Conservation (phyloP, 2,797 vertebrate species). For the Hafferia zeledoni region DNA sequence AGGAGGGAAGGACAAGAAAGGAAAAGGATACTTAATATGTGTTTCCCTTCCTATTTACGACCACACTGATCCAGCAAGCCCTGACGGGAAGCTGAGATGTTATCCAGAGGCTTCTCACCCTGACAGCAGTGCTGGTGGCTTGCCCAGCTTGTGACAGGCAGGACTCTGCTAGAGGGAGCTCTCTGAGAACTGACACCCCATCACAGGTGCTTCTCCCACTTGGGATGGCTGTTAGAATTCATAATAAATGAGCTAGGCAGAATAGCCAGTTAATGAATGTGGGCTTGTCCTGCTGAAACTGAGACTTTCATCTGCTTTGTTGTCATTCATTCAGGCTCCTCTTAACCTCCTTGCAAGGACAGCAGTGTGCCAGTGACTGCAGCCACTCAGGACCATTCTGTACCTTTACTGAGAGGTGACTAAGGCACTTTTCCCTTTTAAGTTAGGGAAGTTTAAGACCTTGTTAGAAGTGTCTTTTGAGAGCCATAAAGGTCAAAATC, state of each 20-base stretch:
- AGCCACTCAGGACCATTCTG: background rate
- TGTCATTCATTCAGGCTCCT: background rate
- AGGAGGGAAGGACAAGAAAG: background rate
- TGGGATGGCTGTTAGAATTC: background rate
- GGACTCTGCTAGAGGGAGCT: background rate
- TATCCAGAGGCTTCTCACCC: background rate
- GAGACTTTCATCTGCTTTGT: background rate
- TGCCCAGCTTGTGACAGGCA: background rate
- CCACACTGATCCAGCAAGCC: background rate
- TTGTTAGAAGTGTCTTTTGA: background rate
- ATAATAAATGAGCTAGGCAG: conserved; percentile 17
- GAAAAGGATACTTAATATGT: background rate
- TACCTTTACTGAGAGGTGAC: background rate
- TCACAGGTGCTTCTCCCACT: conserved; percentile 47
- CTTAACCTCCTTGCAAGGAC: background rate
- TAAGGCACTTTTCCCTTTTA: background rate
- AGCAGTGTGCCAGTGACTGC: rapidly evolving
- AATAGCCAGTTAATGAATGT: background rate
- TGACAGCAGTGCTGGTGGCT: background rate
- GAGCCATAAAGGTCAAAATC: background rate
- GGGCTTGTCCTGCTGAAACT: background rate
- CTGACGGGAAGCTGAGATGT: background rate
- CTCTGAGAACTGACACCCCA: conserved; percentile 7
- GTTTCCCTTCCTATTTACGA: conserved; percentile 18
- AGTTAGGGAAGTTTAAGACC: background rate